Percentiles rank a stretch among this genome's conserved stretches.
phyloP scores from a whole-genome alignment of 2,797 vertebrate genomes.

The Spinus pinus region DNA sequence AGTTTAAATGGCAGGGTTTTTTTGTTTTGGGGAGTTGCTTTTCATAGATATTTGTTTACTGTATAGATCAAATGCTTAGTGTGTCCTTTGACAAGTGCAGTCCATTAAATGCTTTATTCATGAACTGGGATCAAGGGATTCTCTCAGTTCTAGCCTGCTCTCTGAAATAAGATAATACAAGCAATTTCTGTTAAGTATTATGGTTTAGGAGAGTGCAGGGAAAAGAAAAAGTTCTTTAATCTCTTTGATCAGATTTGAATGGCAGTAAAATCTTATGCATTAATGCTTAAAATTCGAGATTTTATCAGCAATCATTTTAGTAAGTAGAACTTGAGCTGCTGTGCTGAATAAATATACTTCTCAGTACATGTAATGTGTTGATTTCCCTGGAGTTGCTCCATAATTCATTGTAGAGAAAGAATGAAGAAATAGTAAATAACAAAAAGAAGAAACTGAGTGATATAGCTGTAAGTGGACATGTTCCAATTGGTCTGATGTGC shows the following conservation, averaged over 20 bases:
- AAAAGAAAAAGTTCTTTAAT: constrained; percentile 46
- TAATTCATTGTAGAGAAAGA: constrained; percentile 16
- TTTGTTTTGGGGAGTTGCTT: not conserved
- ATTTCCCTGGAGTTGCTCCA: constrained; percentile 36
- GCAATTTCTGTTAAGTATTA: constrained; percentile 57
- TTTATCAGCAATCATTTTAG: constrained; percentile 62
- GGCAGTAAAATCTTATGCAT: constrained; percentile 47
- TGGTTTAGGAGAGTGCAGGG: not conserved
- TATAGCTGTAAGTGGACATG: not conserved
- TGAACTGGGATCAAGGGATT: constrained; percentile 65
- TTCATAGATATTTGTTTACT: constrained; percentile 49
- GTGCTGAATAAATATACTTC: constrained; percentile 51
- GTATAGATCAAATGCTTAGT: constrained; percentile 44
- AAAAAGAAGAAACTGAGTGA: not conserved
- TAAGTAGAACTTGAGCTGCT: constrained; percentile 25
- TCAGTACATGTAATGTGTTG: constrained; percentile 6
- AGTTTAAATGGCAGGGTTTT: not conserved
- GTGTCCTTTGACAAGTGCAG: constrained; percentile 53
- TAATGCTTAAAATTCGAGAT: constrained; percentile 67
- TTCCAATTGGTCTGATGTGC: not conserved
- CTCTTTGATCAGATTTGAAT: constrained; percentile 64
- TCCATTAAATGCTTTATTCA: constrained; percentile 70
- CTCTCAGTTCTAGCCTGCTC: constrained; percentile 50
- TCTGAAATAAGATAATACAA: constrained; percentile 61
- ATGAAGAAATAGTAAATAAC: constrained; percentile 10